Evolutionary conservation across 2,888 invertebrate species (phyloP), one percentile per base, ranked within the genome.

Genomic region (Opisthograptis luteolata): DNA sequence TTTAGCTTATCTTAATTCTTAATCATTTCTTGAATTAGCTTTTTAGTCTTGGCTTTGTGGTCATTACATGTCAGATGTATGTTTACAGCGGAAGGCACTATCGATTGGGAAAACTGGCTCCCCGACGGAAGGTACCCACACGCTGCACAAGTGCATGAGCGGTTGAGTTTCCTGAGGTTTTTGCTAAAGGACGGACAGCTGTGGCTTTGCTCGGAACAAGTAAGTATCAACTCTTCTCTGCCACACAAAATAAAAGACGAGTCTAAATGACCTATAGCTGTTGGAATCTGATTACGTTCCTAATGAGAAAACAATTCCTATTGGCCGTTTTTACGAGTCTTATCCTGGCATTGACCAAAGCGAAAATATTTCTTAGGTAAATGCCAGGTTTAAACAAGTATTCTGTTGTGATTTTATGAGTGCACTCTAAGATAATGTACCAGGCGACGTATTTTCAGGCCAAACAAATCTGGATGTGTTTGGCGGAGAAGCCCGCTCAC

Each of bases 391-490:
- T 31, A 4, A 24, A 20, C 42, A 36, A 40, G 25, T 44, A 40
- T 44, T 53, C 40, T 31, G 43, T 44, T 60, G 39, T 27, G 39
- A 42, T 35, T 15, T 45, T 24, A 37, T 46, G 28, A 32, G 30
- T 25, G 42, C 20, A 27, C 19, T 41, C 13, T 28, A 36, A 22
- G 44, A 24, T 44, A 27, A 43, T 48, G 35, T 41, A 48, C 31
- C 32, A 48, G 36, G 32, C 34, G 31, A 55, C 39, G 30, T 62
- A 40, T 49, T 59, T 58, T 25, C 63, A 91, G 92, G 98, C 98
- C 4, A 97, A 97, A 85, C 96, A 97, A 90, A 97, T 99, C 68
- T 99, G 99, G 99, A 95, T 97, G 69, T 98, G 98, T 82, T 91
- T 99, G 51, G 98, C 98, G 1, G 98, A 98, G 79, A 95, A 95